Base-by-base conservation (phyloP, 2,113 vertebrate species). In the Dicerorhinus sumatrensis region DNA sequence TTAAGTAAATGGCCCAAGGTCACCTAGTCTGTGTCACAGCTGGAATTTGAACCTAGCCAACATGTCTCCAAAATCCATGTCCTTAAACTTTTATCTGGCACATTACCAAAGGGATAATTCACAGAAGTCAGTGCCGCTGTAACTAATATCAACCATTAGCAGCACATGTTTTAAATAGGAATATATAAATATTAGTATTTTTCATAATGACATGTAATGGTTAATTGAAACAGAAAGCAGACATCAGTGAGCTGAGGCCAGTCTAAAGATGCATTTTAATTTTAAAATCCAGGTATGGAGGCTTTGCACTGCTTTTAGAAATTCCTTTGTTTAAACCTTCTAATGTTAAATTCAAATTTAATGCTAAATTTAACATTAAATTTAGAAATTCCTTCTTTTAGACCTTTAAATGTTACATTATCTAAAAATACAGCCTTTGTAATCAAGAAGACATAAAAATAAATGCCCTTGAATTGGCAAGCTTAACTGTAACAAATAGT, bases 361-460 rank as follows among this genome's bases (percentile, higher is more conserved):
- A 42, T 62, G 21, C 42, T 82, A 51, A 94, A 58, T 58, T 87
- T 39, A 72, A 56, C 60, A 58, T 56, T 76, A 56, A 27, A 79
- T 25, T 83, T 91, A 94, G n/a, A 80, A 73, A 56, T 67, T 81
- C 51, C 54, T 67, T 87, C 69, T 93, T 42, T 23, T 70, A 87
- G 72, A 31, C 6, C 7, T 89, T 81, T 33, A 89, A 69, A 92
- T 33, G 29, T 77, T 54, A 65, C 8, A 83, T 63, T 83, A 48
- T 21, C 69, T 82, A 69, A 93, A 85, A 82, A n/a, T 70, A 89
- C 4, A 73, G 27, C 20, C n/a, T 63, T 69, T 81, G 20, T 79
- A 86, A 85, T 89, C 60, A 94, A 85, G 75, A 92, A 92, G 39
- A 7, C 36, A 86, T 76, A 51, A 86, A 89, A 97, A 86, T 79